Evolutionary conservation across 30 jellyfish, hydroid and myxozoan species (phyloP).

Genomic region (Hydra vulgaris): DNA sequence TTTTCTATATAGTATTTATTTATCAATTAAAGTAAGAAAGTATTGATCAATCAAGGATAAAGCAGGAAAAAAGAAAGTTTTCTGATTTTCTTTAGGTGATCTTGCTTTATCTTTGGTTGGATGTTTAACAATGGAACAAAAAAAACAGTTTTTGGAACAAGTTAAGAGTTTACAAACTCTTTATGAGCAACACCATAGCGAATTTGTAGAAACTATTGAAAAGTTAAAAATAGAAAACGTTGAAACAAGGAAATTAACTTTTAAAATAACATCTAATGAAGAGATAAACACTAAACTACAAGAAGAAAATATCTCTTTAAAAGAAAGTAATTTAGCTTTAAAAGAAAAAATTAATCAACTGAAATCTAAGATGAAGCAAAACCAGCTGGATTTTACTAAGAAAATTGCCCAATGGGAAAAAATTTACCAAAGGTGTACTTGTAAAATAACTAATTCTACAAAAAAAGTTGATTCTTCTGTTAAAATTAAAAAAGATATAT

Average conservation of each 20-base stretch:
- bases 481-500: not conserved
- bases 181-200: not conserved
- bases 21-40: not conserved
- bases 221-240: not conserved
- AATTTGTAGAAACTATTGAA: not conserved
- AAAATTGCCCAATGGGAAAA: not conserved
- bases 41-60: not conserved
- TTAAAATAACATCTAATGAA: not conserved
- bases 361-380: not conserved
- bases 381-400: not conserved
- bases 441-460: not conserved
- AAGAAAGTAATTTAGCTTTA: not conserved
- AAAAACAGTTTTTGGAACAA: not conserved
- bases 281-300: not conserved
- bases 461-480: not conserved
- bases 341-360: not conserved
- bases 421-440: not conserved
- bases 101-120: constrained; percentile 6
- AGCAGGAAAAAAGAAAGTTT: constrained; percentile 18
- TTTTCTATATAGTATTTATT: not conserved
- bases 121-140: not conserved
- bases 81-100: constrained; percentile 1
- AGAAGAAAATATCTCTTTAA: not conserved
- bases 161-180: not conserved
- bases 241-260: not conserved